Percentiles rank a stretch among this genome's conserved stretches.
Conservation (phyloP, 2,888 invertebrate genomes). For the Eupithecia dodoneata region DNA sequence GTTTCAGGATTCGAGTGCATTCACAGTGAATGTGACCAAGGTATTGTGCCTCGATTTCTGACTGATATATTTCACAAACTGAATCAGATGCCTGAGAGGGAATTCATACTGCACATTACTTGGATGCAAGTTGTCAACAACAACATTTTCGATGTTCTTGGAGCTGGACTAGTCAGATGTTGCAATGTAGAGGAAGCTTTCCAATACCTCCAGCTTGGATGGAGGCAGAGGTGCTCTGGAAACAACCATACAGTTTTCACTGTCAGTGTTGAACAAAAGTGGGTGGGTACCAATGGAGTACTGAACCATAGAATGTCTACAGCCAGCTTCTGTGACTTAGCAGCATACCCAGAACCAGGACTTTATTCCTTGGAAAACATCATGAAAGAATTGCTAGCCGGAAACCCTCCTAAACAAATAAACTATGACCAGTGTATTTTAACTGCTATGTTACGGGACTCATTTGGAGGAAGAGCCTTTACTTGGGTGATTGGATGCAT, state of each 20-base stretch:
- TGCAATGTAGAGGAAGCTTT: constrained; percentile 89
- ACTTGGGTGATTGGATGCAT: constrained; percentile 89
- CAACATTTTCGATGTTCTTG: constrained; percentile 85
- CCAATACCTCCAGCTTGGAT: constrained; percentile 87
- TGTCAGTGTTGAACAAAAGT: constrained; percentile 89
- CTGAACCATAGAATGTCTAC: constrained; percentile 89
- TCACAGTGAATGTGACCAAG: constrained; percentile 88
- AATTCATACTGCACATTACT: constrained; percentile 87
- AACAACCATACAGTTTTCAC: constrained; percentile 88
- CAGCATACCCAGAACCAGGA: constrained; percentile 85
- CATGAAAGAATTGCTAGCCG: constrained; percentile 83
- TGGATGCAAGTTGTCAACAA: constrained; percentile 90
- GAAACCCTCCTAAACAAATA: constrained; percentile 80
- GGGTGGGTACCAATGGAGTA: constrained; percentile 87
- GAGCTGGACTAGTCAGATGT: constrained; percentile 81
- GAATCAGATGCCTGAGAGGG: constrained; percentile 86
- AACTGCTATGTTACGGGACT: constrained; percentile 88
- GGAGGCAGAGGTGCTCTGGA: constrained; percentile 83
- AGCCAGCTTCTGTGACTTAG: constrained; percentile 89
- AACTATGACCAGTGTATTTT: constrained; percentile 87
- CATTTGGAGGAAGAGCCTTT: constrained; percentile 90
- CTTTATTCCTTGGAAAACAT: constrained; percentile 87
- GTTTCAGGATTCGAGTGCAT: constrained; percentile 79
- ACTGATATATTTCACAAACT: constrained; percentile 88
- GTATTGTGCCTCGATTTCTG: constrained; percentile 88